Evolutionary conservation across 2,113 vertebrate genomes (phyloP), one percentile per base, ranked within the genome.

Genomic region (Cavia aperea): DNA sequence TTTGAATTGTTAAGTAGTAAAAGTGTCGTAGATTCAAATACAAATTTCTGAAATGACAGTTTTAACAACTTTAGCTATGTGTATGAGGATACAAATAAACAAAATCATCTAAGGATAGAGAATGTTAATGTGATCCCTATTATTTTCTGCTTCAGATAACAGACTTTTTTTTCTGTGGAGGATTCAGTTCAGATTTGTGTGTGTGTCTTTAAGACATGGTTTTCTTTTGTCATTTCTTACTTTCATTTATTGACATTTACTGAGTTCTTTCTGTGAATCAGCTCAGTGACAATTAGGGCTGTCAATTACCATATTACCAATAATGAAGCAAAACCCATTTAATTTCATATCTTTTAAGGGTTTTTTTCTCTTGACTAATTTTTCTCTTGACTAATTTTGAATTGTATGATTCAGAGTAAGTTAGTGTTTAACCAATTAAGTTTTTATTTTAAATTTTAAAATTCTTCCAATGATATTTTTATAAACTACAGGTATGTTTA

Each of bases 1-100:
- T 90, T 87, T 29, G 56, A 94, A 68, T 81, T 88, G 51, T 86
- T 89, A 83, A 95, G 68, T 90, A 93, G 91, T 86, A 68, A 92
- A 95, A 90, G 15, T 88, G n/a, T 75, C 82, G 72, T 86, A 94
- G 73, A 92, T 86, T 88, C 66, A 89, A 87, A 90, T 93, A 83
- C 83, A 93, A 88, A 81, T 95, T 81, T 82, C 81, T 62, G 3
- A 66, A 15, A 58, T 70, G 73, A 36, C 49, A 92, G 43, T 65
- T 90, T 93, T 91, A 81, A 73, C 26, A 62, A 46, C 54, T 86
- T 86, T 77, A 81, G 58, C 51, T 75, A 62, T 96, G 79, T 83
- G 60, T 85, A n/a, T 93, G 49, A 95, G 46, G 82, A 79, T 65
- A 89, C 36, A 94, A 75, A 96, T 75, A 92, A 93, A 58, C 39